Evolutionary conservation across 2,113 vertebrate genomes (phyloP), one percentile per base, ranked within the genome.

Genomic region (Channa argus): DNA sequence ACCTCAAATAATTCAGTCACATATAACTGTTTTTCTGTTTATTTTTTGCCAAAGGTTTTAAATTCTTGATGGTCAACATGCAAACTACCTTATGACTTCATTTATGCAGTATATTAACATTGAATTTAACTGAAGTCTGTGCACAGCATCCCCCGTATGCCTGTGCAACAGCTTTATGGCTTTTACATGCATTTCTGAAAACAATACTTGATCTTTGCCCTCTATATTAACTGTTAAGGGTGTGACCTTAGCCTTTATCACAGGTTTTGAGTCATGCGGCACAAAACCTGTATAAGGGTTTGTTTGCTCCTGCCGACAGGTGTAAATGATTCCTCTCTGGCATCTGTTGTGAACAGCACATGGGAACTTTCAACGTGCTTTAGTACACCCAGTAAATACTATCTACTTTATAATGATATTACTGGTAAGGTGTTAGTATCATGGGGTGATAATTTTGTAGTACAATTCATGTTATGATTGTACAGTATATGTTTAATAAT

Each of bases 171-270:
- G 0, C 13, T 47, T 60, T 5, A 36, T 14, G 2, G 4, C 55
- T 39, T 15, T 10, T 2, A 39, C 8, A 39, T 24, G 8, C 5
- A 13, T 50, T 52, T 33, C 10, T 46, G 41, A 0, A 38, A 38
- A 38, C 13, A 9, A 15, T 24, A 39, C 12, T 37, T 43, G 36
- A 41, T 5, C 15, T 65, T 45, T 41, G 33, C 6, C 7, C 8
- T 15, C 2, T 0, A 2, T 10, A 5, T 15, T 4, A 13, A 8
- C 38, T 34, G 0, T 43, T 0, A 0, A 10, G 61, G 47, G 46
- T 51, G 34, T 66, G 34, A 69, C 47, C 6, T 13, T n/a, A 11
- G 51, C 11, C 60, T 0, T 34, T 4, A 47, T 1, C 0, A 5
- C 43, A 45, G 10, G 11, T 63, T 39, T 39, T 6, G 8, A 11